Conservation (phyloP, 2,888 invertebrate genomes). For the Drosophila testacea region DNA sequence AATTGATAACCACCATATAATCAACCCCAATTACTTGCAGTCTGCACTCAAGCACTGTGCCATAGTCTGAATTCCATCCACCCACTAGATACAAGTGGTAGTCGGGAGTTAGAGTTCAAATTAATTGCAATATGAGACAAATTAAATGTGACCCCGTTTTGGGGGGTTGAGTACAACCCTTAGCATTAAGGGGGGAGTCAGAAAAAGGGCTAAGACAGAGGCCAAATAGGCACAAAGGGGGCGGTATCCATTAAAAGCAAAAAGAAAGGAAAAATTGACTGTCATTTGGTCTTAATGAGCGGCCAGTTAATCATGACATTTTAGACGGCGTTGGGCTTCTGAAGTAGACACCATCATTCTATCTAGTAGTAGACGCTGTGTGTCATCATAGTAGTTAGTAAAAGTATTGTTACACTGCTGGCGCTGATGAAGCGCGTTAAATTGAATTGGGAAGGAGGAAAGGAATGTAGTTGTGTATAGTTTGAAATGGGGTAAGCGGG, state of each 20-base stretch:
- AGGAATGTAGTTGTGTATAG: not conserved
- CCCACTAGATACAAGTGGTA: slow-evolving; percentile 16
- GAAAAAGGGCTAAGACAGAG: not conserved
- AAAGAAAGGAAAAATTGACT: slow-evolving; percentile 4
- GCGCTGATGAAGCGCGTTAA: slow-evolving; percentile 21
- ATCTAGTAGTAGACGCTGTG: not conserved
- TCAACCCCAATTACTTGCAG: slow-evolving; percentile 68
- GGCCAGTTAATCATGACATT: slow-evolving; percentile 80
- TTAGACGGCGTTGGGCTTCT: slow-evolving; percentile 26
- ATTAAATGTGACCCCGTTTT: slow-evolving; percentile 72
- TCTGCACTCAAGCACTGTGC: slow-evolving; percentile 39
- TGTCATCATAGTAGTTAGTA: not conserved
- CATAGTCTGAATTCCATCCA: slow-evolving; percentile 6
- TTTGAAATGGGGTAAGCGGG: not conserved
- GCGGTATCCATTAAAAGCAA: slow-evolving; percentile 13
- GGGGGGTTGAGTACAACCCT: slow-evolving; percentile 14
- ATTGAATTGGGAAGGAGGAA: not conserved
- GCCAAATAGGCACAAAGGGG: not conserved
- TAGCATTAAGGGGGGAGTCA: not conserved
- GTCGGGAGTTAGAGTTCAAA: slow-evolving; percentile 64
- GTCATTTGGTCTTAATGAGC: slow-evolving; percentile 72
- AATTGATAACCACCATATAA: slow-evolving; percentile 43
- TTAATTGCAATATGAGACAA: slow-evolving; percentile 76
- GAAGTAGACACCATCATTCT: too few species aligned
- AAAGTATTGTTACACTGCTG: not conserved